phyloP scores from a whole-genome alignment of 2,888 invertebrate genomes.

The Napeogenes inachia region DNA sequence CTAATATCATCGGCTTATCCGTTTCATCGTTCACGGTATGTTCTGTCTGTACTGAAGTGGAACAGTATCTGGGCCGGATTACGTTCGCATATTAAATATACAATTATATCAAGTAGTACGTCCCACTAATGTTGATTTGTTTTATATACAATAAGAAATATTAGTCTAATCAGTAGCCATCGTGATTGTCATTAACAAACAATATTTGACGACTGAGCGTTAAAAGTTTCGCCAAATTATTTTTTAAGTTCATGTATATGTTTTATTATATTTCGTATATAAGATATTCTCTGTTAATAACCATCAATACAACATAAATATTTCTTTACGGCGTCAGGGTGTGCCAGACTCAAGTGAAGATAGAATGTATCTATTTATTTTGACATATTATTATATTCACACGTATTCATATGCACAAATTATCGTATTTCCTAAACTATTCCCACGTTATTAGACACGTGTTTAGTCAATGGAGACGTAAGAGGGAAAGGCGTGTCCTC shows the following conservation, averaged over 20 bases:
- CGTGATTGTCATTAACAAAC: too few relatives aligned
- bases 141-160: background rate
- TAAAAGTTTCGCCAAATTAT: too few relatives aligned
- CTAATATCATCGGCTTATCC: slow-evolving; percentile 56
- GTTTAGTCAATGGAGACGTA: slow-evolving; percentile 46
- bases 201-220: too few relatives aligned
- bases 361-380: background rate
- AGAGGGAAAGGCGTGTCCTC: slow-evolving; percentile 62
- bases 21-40: slow-evolving; percentile 29
- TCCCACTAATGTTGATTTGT: background rate
- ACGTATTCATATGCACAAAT: slow-evolving; percentile 49
- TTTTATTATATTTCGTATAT: too few relatives aligned
- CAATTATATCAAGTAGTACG: slow-evolving; percentile 8
- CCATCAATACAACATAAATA: too few relatives aligned
- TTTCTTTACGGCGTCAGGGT: too few relatives aligned
- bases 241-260: too few relatives aligned
- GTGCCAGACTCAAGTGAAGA: too few relatives aligned
- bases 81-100: slow-evolving; percentile 16
- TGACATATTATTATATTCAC: slow-evolving; percentile 14
- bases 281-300: too few relatives aligned
- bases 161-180: slow-evolving; percentile 6
- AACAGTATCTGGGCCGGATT: slow-evolving; percentile 26
- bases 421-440: slow-evolving; percentile 55
- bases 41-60: slow-evolving; percentile 26
- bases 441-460: slow-evolving; percentile 68